A percentile compares a stretch with the other conserved stretches of the same genome.
phyloP scores from a whole-genome alignment of 2,797 vertebrate genomes.

The Gymnodraco acuticeps region DNA sequence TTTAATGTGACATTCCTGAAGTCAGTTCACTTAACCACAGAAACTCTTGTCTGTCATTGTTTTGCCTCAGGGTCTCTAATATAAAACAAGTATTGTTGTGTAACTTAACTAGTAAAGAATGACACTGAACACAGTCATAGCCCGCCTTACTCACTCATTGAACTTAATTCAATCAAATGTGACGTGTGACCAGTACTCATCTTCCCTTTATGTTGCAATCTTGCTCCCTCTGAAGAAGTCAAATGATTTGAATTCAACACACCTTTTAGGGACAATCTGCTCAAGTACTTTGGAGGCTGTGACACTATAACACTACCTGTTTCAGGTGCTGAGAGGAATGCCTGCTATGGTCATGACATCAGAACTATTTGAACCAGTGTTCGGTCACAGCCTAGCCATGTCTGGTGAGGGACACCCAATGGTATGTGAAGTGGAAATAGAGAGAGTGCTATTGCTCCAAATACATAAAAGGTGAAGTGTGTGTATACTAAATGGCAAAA shows the following conservation, averaged over 20 bases:
- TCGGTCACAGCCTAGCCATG: conserved; percentile 68
- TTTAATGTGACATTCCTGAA: neutral
- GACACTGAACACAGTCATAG: neutral
- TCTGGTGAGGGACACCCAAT: conserved; percentile 36
- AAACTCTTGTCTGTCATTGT: neutral
- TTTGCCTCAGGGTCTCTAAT: neutral
- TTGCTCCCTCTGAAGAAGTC: neutral
- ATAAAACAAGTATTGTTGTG: conserved; percentile 6
- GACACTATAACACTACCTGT: neutral
- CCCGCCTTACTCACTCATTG: neutral
- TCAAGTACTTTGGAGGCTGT: neutral
- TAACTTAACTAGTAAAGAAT: neutral
- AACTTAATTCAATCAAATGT: neutral
- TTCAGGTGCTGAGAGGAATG: conserved; percentile 44
- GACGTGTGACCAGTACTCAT: neutral
- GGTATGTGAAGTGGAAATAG: conserved; percentile 59
- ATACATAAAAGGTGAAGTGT: conserved; percentile 32
- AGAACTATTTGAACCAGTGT: conserved; percentile 37
- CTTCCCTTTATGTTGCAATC: neutral
- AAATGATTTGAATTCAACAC: neutral
- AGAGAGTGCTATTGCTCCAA: conserved; percentile 28
- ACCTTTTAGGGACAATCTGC: neutral
- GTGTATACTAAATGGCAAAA: conserved; percentile 20
- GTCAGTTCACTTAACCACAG: neutral
- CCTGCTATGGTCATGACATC: conserved; percentile 49